phyloP scores from a whole-genome alignment of 2,888 invertebrate species.

The Melanophora roralis region DNA sequence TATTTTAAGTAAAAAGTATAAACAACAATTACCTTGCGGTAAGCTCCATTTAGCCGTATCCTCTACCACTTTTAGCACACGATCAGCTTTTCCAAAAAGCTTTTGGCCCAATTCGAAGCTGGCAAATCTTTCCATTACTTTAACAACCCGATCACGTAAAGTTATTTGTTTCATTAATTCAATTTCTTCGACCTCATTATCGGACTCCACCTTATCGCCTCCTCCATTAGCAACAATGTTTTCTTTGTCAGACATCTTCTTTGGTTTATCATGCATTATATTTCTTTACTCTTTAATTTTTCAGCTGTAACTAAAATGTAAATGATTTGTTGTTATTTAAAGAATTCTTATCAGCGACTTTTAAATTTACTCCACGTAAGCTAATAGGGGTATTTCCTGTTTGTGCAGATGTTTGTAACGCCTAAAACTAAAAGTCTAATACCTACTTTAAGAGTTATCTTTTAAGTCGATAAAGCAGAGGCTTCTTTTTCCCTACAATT shows the following conservation, averaged over 20 bases:
- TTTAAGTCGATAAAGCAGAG: too few species aligned
- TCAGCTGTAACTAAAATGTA: constrained; percentile 1
- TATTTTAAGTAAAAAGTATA: too few species aligned
- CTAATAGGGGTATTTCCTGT: too few species aligned
- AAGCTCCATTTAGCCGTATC: constrained; percentile 76
- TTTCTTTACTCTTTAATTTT: neutral
- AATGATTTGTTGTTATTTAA: neutral
- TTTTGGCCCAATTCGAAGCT: constrained; percentile 71
- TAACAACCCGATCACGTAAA: constrained; percentile 65
- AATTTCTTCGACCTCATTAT: constrained; percentile 27
- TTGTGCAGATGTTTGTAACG: too few species aligned
- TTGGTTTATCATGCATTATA: neutral
- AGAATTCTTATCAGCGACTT: constrained; percentile 35
- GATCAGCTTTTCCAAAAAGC: constrained; percentile 70
- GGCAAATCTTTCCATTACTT: constrained; percentile 70
- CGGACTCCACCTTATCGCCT: constrained; percentile 4
- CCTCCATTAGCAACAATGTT: neutral
- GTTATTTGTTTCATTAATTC: too few species aligned
- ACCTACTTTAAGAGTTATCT: too few species aligned
- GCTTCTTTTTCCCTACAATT: too few species aligned
- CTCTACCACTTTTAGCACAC: constrained; percentile 70
- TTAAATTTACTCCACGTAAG: too few species aligned
- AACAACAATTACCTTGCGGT: constrained; percentile 68
- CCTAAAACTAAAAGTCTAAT: too few species aligned
- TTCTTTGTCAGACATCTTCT: constrained; percentile 63